Evolutionary conservation across 2,797 vertebrate species (phyloP), one percentile per base, ranked within the genome.

Genomic region (Pelodytes ibericus): DNA sequence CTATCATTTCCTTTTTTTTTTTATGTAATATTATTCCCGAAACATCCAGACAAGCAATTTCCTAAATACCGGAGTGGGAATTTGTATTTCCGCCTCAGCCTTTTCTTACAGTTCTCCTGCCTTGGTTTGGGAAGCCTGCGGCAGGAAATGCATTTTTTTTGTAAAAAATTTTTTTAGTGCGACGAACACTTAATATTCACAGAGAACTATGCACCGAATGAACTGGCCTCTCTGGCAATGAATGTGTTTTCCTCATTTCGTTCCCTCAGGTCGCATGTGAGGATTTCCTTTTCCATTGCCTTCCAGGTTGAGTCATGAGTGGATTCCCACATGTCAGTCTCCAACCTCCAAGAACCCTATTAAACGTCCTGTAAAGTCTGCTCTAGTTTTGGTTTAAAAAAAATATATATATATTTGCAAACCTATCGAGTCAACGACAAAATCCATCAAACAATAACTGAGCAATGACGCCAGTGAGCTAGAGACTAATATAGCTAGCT

Each of bases 271-370:
- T 33, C 25, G 39, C 30, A 49, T 31, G 16, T 77, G 61, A 68
- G 72, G 71, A 71, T 72, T 77, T 62, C 75, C 69, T 66, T 58
- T 26, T 9, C n/a, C 18, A 31, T 77, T 58, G 61, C 41, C 71
- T 77, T 71, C 75, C 75, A 71, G 75, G 20, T 33, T 49, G 61
- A 66, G 18, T 72, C 75, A 49, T 63, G 22, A 56, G 25, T 72
- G 24, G 7, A 53, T 75, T 71, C 67, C 47, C 67, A 77, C 41
- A 44, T 77, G 66, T 56, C 41, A 47, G 4, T 15, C 16, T 47
- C 4, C 44, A 20, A 15, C 1, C 18, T 47, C 11, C 44, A 47
- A 15, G 4, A n/a, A 47, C 44, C 11, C 13, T 47, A 47, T 15
- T 39, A 47, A 47, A 47, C 18, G 44, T 47, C 44, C 44, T 0